phyloP scores from a whole-genome alignment of 2,113 vertebrate genomes.

The Typhlomys cinereus region DNA sequence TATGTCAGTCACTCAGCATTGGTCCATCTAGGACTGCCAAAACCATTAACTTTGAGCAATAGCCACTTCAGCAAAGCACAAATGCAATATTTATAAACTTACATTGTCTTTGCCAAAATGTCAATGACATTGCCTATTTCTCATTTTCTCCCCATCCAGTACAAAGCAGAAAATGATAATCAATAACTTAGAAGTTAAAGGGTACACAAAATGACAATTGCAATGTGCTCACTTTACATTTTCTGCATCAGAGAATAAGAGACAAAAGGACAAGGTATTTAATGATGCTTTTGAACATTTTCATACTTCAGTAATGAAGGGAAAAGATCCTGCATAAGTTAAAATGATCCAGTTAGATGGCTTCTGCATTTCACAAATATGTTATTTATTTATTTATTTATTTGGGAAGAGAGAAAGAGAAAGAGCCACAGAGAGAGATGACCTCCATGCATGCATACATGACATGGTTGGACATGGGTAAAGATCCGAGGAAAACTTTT shows the following conservation, averaged over 20 bases:
- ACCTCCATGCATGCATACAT: no score
- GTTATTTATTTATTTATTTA: no score
- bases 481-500: no score
- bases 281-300: not conserved
- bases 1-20: conserved; percentile 66
- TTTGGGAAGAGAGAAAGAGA: no score
- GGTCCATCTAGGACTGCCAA: conserved; percentile 48
- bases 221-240: not conserved
- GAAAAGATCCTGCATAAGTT: not conserved
- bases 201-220: not conserved
- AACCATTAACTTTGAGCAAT: conserved; percentile 76
- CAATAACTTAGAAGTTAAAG: conserved; percentile 57
- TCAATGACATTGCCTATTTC: conserved; percentile 51
- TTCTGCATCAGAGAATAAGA: not conserved
- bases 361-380: not conserved
- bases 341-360: not conserved
- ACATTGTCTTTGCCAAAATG: conserved; percentile 60
- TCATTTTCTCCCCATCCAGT: conserved; percentile 43
- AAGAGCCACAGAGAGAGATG: no score
- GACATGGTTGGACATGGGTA: no score
- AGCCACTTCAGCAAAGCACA: conserved; percentile 45
- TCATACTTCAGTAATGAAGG: not conserved
- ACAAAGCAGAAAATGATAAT: conserved; percentile 66
- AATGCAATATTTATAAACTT: conserved; percentile 74
- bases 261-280: not conserved